Evolutionary conservation across 2,888 invertebrate species (phyloP).

Genomic region (Chorisops tibialis): DNA sequence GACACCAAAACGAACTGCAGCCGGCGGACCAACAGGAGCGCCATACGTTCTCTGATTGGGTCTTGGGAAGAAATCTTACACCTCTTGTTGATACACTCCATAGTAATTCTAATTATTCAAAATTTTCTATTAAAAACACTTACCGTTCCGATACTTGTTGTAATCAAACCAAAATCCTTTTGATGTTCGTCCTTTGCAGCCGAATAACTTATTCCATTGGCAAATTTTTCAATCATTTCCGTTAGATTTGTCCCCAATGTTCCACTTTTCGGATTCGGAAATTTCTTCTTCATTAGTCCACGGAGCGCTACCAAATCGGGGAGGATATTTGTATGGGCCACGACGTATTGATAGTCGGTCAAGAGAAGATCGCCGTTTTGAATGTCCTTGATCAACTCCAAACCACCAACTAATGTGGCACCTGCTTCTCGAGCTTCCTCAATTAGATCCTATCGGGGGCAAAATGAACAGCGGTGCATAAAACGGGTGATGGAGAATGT

Average conservation of each 20-base stretch:
- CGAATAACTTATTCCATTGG: conserved; percentile 67
- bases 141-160: conserved; percentile 69
- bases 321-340: conserved; percentile 77
- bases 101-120: conserved; percentile 17
- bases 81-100: no score
- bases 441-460: conserved; percentile 39
- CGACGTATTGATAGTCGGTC: conserved; percentile 67
- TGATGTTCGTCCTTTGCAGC: conserved; percentile 66
- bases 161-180: conserved; percentile 66
- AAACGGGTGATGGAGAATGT: neutral
- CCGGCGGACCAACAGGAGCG: no score
- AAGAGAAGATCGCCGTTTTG: conserved; percentile 68
- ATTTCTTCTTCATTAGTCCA: conserved; percentile 73
- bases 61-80: no score
- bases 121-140: conserved; percentile 37
- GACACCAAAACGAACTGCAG: no score
- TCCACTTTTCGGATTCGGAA: conserved; percentile 66
- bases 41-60: no score
- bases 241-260: conserved; percentile 65
- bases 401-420: conserved; percentile 68
- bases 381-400: conserved; percentile 71
- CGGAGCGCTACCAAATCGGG: conserved; percentile 72
- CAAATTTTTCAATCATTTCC: conserved; percentile 61
- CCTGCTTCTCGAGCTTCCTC: conserved; percentile 65
- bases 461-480: neutral